Conservation (phyloP, 1,140 invertebrate species). For the Frieseomelitta varia region DNA sequence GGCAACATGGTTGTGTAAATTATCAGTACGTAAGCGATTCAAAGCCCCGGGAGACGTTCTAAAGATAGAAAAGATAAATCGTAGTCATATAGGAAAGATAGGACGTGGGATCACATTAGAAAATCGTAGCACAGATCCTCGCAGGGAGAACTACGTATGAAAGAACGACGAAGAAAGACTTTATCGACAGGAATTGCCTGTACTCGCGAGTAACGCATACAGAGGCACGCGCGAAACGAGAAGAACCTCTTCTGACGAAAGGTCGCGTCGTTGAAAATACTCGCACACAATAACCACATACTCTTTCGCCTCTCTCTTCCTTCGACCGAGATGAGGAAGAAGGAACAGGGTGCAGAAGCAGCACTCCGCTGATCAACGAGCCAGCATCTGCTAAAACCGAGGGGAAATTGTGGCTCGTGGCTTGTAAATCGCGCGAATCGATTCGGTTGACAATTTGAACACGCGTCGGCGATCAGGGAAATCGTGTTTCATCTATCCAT, state of each 20-base stretch:
- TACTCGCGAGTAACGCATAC: background rate
- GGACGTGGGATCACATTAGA: background rate
- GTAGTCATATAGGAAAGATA: conserved; percentile 48
- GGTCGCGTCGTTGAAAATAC: background rate
- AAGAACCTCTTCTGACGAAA: background rate
- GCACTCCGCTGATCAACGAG: background rate
- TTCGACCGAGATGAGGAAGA: background rate
- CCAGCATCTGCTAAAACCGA: background rate
- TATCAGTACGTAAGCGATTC: conserved; percentile 17
- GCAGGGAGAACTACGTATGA: background rate
- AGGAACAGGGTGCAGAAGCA: conserved; percentile 7
- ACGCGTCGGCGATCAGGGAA: background rate
- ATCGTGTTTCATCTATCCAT: background rate
- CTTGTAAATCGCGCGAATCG: conserved; percentile 34
- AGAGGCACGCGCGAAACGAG: background rate
- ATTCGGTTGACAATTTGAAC: conserved; percentile 12
- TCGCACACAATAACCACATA: background rate
- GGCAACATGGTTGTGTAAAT: conserved; percentile 66
- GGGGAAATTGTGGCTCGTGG: background rate
- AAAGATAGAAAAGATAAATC: conserved; percentile 60
- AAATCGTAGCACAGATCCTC: background rate
- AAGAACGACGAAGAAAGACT: background rate
- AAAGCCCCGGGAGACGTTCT: conserved; percentile 60
- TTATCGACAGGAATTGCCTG: background rate
- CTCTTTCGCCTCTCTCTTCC: background rate